Evolutionary conservation across 2,797 vertebrate genomes (phyloP).

Genomic region (Gadopsis marmoratus): DNA sequence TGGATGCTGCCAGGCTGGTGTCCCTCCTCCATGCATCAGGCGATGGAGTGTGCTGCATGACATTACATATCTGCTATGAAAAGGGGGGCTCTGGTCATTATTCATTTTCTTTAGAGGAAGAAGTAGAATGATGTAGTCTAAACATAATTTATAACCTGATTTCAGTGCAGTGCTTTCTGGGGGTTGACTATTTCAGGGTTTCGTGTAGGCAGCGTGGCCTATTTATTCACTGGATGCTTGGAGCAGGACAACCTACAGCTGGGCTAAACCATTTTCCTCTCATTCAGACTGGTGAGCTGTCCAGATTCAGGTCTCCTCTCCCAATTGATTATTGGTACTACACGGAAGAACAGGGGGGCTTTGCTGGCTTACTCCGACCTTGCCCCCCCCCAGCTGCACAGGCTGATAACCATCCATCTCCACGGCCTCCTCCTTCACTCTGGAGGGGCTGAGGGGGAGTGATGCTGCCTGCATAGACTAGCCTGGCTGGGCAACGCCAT

Average conservation of each 20-base stretch:
- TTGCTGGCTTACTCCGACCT: slow-evolving; percentile 66
- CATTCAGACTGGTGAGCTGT: slow-evolving; percentile 50
- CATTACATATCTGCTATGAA: slow-evolving; percentile 53
- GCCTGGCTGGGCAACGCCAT: slow-evolving; percentile 74
- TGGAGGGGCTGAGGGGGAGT: slow-evolving; percentile 63
- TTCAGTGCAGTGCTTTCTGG: slow-evolving; percentile 31
- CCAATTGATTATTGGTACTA: slow-evolving; percentile 69
- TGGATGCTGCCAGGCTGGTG: slow-evolving; percentile 56
- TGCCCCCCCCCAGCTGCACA: slow-evolving; percentile 43
- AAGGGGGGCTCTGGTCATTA: slow-evolving; percentile 32
- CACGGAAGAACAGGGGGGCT: slow-evolving; percentile 46
- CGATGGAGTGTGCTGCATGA: slow-evolving; percentile 67
- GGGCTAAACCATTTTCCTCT: slow-evolving; percentile 66
- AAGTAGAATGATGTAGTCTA: slow-evolving; percentile 18
- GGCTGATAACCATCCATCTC: slow-evolving; percentile 64
- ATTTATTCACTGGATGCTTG: slow-evolving; percentile 59
- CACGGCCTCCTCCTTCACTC: slow-evolving; percentile 46
- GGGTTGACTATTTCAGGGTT: slow-evolving; percentile 46
- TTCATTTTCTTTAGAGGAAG: slow-evolving; percentile 32
- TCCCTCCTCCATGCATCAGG: slow-evolving; percentile 62
- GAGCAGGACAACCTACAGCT: slow-evolving; percentile 61
- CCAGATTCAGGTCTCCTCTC: slow-evolving; percentile 63
- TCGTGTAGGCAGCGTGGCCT: slow-evolving; percentile 54
- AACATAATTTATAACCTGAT: slow-evolving; percentile 44
- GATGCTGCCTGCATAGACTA: slow-evolving; percentile 76